These are phyloP conservation scores for Pteropus alecto DNA, from an alignment of 2,113 vertebrate genomes.

Conservation along the genomic window DNA sequence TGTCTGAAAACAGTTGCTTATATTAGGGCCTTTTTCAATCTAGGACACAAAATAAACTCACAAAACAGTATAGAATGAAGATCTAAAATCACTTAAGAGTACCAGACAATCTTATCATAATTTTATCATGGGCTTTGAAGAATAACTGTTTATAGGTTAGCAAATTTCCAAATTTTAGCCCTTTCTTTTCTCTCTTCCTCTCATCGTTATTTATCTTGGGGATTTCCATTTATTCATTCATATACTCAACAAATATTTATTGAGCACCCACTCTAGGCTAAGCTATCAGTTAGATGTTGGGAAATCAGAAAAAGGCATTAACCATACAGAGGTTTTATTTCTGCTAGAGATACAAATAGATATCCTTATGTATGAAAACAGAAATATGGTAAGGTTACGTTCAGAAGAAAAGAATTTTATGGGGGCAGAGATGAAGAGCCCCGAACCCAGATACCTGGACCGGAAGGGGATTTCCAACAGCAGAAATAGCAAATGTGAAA, in stretches of 20 bases:
- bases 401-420: neutral
- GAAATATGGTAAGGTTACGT: neutral
- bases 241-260: neutral
- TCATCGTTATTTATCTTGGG: neutral
- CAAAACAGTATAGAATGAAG: neutral
- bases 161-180: neutral
- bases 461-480: neutral
- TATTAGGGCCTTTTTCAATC: neutral
- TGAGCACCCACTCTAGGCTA: neutral
- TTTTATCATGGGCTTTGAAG: neutral
- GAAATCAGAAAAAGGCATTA: neutral
- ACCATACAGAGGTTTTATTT: neutral
- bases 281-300: neutral
- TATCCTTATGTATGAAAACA: neutral
- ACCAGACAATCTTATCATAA: neutral
- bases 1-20: neutral
- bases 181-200: neutral
- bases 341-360: neutral
- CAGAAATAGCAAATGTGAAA: neutral
- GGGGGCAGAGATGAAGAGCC: neutral
- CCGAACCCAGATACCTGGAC: neutral
- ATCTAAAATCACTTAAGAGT: neutral
- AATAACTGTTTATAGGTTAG: neutral
- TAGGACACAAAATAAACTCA: neutral
- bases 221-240: neutral